A percentile compares a stretch with the other conserved stretches of the same genome.
These are phyloP conservation scores for Lucilia sericata DNA, from an alignment of 1,140 invertebrate genomes.

Conservation along the genomic window DNA sequence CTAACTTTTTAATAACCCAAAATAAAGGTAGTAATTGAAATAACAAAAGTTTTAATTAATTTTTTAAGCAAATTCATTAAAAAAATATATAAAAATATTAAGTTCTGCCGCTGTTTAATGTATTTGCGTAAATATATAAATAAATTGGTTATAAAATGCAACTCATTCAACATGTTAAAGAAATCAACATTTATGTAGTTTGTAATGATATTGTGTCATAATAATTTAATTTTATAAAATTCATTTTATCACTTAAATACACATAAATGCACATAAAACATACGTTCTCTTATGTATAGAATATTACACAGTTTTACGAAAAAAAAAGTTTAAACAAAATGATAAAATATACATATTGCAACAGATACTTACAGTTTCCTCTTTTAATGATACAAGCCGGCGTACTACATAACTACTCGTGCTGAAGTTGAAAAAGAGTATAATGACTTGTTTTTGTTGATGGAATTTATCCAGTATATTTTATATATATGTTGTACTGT, in stretches of 20 bases:
- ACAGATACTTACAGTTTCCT: conserved; percentile 10
- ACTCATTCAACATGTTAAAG: background rate
- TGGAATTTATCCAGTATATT: conserved; percentile 1
- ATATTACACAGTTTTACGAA: background rate
- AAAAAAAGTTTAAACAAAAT: background rate
- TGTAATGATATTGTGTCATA: conserved; percentile 17
- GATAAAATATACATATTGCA: background rate
- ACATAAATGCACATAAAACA: background rate
- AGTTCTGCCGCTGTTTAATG: no score
- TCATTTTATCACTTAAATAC: background rate
- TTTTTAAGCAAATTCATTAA: no score
- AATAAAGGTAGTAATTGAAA: no score
- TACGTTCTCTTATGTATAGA: background rate
- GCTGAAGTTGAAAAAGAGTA: background rate
- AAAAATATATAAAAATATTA: no score
- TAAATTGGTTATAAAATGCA: background rate
- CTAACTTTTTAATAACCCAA: no score
- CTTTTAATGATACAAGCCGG: background rate
- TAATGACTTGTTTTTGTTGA: background rate
- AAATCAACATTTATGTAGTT: conserved; percentile 3
- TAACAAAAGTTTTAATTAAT: no score
- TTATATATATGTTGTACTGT: background rate
- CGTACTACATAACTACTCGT: background rate
- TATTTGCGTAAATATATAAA: background rate
- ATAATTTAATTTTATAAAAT: conserved; percentile 18